Evolutionary conservation across 2,888 invertebrate species (phyloP), one percentile per base, ranked within the genome.

Genomic region (Lissonota sp.): DNA sequence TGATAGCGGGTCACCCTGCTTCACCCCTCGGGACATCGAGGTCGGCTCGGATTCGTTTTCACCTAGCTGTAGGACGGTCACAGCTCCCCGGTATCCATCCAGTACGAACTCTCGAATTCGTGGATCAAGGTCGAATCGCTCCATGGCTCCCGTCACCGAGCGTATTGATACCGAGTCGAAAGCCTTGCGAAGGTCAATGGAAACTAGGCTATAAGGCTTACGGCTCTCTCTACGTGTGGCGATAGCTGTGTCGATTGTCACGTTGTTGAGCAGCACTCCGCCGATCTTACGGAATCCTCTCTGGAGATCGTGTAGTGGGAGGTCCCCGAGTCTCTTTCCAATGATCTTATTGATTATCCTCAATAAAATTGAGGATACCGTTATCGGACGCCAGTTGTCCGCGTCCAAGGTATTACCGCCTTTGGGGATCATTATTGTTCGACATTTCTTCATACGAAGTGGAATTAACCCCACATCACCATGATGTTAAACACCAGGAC

Each of bases 311-410:
- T 67, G 16, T 0, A 67, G 67, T 1, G 53, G 53, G 0, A 67
- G 12, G 0, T 12, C 40, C 8, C 42, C 12, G 2, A 67, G 12
- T 0, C 67, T 10, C 14, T 16, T 67, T 0, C 67, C 67, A 0
- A 67, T 14, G 5, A 67, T 67, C 6, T 67, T 67, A 40, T 67
- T 67, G 7, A 67, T 12, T 0, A 66, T 12, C 1, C 66, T 16
- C 0, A 66, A 51, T 4, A 66, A 51, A 0, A 66, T 53, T 10
- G 66, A 66, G 7, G 66, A 66, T 0, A 67, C 57, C 4, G 69
- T 69, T 2, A 69, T 69, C 1, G 69, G 69, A 6, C 58, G 58
- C 69, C 69, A 69, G 46, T 69, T 69, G 12, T 69, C 69, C 2
- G 12, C 10, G 10, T 69, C 46, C 8, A 3, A 0, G 4, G 69